Evolutionary conservation across 2,797 vertebrate species (phyloP), one percentile per base, ranked within the genome.

Genomic region (Scomberomorus guttatus): DNA sequence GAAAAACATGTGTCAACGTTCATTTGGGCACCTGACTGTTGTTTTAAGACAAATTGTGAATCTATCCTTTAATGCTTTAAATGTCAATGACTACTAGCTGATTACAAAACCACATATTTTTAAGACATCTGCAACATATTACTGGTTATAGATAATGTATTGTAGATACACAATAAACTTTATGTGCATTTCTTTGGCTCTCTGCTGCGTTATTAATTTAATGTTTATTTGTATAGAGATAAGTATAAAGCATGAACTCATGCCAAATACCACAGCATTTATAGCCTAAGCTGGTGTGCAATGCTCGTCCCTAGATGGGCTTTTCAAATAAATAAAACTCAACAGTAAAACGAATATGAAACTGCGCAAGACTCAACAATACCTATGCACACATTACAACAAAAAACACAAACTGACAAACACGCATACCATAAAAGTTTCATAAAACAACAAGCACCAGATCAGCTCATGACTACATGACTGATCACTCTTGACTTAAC

Each of bases 91-190:
- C 58, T 57, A 76, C 63, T 59, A 68, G 24, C 17, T 12, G 13
- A 55, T 54, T 8, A 32, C 11, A 64, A 48, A 73, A 37, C 15
- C 17, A 18, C 22, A 55, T 34, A 55, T 60, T 42, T 42, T 37
- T 11, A 32, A 20, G 20, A 25, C 13, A 72, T 37, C 32, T 62
- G n/a, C 6, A 22, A 75, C 42, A 51, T 25, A 82, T 46, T 20
- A 32, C 18, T 24, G 22, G 37, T 29, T 1, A 59, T 18, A 58
- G 12, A 5, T 64, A 6, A 17, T 63, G 17, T 14, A 61, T 1
- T 22, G 42, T 6, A 11, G 15, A 72, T 54, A 25, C n/a, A 42
- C 12, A 1, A 32, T 20, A 25, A 39, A 72, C n/a, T 6, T 25
- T 39, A 6, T 27, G 4, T 42, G n/a, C 9, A 63, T 59, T 79